phyloP scores from a whole-genome alignment of 2,113 vertebrate genomes.

The Phyllostomus hastatus region DNA sequence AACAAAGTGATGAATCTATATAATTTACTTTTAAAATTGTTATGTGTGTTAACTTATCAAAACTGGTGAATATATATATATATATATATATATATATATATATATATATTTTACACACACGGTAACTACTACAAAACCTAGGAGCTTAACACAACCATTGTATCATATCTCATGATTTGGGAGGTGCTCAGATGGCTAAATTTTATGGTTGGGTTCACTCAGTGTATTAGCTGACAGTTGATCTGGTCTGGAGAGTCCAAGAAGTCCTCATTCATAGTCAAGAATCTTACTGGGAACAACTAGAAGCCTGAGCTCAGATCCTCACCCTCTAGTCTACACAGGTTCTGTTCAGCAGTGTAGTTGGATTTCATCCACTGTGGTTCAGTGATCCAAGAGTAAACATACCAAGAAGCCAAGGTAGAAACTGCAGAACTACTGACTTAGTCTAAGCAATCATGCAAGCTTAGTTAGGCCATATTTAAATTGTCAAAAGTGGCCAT shows the following conservation, averaged over 20 bases:
- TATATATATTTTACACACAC: neutral
- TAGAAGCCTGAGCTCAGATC: neutral
- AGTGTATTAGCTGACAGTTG: neutral
- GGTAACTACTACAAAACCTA: neutral
- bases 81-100: too few relatives aligned
- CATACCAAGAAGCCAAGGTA: neutral
- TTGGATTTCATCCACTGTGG: neutral
- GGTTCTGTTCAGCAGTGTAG: neutral
- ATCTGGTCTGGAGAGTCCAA: neutral
- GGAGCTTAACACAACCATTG: neutral
- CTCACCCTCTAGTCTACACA: neutral
- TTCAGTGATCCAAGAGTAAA: neutral
- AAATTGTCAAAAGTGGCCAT: neutral
- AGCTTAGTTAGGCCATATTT: neutral
- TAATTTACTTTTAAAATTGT: neutral
- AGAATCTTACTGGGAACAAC: neutral
- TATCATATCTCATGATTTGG: neutral
- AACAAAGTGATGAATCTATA: neutral
- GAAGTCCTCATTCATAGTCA: neutral
- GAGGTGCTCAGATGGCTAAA: neutral
- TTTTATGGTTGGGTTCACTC: neutral
- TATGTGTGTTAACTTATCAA: too few relatives aligned
- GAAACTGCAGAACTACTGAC: neutral
- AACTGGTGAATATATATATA: too few relatives aligned
- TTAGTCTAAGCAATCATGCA: neutral